Percentiles rank a stretch among this genome's conserved stretches.
Conservation (phyloP, 2,888 invertebrate species). For the Hyppa rectilinea region DNA sequence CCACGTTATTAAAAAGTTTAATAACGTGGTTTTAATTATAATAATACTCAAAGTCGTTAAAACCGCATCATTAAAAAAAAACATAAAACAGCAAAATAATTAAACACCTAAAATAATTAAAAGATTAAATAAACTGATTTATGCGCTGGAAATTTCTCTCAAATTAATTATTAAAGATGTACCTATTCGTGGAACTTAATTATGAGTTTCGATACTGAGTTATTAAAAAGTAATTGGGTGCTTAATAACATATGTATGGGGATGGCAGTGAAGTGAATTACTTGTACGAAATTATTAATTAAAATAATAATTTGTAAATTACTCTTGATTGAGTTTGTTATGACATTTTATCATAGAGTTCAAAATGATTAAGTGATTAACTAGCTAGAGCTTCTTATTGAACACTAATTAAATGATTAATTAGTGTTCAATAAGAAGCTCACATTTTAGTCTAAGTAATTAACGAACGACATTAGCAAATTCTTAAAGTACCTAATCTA, state of each 20-base stretch:
- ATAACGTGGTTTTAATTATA: neutral
- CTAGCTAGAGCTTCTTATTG: too few relatives aligned
- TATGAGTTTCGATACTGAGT: conserved; percentile 29
- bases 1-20: too few relatives aligned
- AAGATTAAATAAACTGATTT: conserved; percentile 20
- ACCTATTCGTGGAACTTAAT: conserved; percentile 29
- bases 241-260: conserved; percentile 28
- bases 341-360: neutral
- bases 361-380: neutral
- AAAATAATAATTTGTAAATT: conserved; percentile 6
- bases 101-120: neutral
- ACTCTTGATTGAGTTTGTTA: neutral
- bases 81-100: conserved; percentile 1
- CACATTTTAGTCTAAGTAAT: too few relatives aligned
- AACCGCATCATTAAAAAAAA: conserved; percentile 26
- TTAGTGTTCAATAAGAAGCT: too few relatives aligned
- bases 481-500: neutral
- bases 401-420: too few relatives aligned
- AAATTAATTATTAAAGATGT: conserved; percentile 9
- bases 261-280: conserved; percentile 30
- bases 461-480: neutral
- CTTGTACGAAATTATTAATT: neutral
- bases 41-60: neutral
- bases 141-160: neutral
- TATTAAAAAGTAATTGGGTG: conserved; percentile 62